Evolutionary conservation across 2,888 invertebrate genomes (phyloP).

Genomic region (Eueremaeus valkanovi): DNA sequence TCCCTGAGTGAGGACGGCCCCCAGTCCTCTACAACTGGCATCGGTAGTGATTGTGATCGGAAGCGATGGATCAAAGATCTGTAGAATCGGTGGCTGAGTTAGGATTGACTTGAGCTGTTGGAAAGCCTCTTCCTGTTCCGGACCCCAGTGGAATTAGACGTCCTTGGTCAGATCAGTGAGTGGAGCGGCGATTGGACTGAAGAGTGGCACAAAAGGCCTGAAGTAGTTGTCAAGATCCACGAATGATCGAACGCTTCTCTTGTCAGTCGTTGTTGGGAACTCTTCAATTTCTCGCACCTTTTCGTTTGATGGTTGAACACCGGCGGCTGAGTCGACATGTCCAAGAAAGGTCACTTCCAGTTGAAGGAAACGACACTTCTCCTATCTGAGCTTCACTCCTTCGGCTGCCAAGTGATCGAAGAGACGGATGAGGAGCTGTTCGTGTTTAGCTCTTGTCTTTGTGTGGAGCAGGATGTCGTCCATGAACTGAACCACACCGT

Average conservation of each 20-base stretch:
- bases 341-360: neutral
- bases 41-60: constrained; percentile 40
- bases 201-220: neutral
- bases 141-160: neutral
- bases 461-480: constrained; percentile 23
- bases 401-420: neutral
- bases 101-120: neutral
- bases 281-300: neutral
- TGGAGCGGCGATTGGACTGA: neutral
- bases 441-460: neutral
- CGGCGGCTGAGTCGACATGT: too few relatives aligned
- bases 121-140: neutral
- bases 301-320: neutral
- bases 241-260: neutral
- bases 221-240: neutral
- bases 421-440: neutral
- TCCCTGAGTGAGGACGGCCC: constrained; percentile 41
- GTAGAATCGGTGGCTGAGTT: constrained; percentile 30
- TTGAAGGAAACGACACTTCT: neutral
- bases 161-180: neutral
- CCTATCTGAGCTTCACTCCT: neutral
- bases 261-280: neutral
- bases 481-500: constrained; percentile 1
- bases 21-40: constrained; percentile 39
- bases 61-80: constrained; percentile 37